Percentiles rank a stretch among this genome's conserved stretches.
Evolutionary conservation across 64 coral and sea anemone genomes (phyloP).

Genomic region (Montipora capricornis): DNA sequence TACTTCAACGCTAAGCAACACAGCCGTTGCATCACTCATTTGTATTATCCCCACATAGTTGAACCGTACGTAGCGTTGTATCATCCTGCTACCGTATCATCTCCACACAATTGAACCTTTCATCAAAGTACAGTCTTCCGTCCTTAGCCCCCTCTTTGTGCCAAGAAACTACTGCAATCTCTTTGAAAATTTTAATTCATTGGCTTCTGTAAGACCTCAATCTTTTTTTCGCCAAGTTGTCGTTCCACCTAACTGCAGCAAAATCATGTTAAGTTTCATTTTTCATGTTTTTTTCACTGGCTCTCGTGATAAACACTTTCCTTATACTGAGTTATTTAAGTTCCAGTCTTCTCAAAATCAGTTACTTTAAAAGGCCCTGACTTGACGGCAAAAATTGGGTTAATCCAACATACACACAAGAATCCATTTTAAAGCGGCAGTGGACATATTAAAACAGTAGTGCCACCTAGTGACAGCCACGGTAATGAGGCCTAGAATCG

Average conservation of each 20-base stretch:
- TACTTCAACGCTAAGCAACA: too few species aligned
- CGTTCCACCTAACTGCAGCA: not conserved
- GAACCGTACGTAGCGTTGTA: too few species aligned
- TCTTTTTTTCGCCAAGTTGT: not conserved
- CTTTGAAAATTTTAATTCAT: too few species aligned
- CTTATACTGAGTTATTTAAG: not conserved
- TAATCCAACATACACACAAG: too few species aligned
- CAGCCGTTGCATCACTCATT: too few species aligned
- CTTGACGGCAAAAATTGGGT: not conserved
- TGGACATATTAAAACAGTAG: not conserved
- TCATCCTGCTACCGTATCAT: too few species aligned
- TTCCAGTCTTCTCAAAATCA: not conserved
- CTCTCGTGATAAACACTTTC: not conserved
- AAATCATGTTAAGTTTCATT: not conserved
- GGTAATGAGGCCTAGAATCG: not conserved
- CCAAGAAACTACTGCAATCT: not conserved
- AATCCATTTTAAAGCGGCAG: not conserved
- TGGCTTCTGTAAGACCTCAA: too few species aligned
- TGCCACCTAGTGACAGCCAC: not conserved
- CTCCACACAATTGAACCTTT: too few species aligned
- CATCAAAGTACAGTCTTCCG: not conserved
- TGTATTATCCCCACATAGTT: too few species aligned
- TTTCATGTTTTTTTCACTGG: not conserved
- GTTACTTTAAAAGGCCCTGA: not conserved
- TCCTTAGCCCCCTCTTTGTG: not conserved